phyloP scores from a whole-genome alignment of 2,797 vertebrate species.

The Gephyroberyx darwinii region DNA sequence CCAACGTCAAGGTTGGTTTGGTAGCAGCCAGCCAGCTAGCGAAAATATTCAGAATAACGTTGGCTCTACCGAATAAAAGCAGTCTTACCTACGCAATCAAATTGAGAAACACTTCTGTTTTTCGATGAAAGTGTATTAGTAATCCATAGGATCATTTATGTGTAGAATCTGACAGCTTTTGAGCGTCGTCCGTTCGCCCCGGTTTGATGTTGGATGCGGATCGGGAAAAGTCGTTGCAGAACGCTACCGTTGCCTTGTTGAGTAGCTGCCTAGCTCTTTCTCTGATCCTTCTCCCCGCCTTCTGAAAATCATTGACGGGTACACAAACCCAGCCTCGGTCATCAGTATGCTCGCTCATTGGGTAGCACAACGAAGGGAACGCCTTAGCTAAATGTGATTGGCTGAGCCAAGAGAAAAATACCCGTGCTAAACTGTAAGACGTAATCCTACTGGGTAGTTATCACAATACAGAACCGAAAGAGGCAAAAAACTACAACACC shows the following conservation, averaged over 20 bases:
- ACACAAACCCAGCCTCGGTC: constrained; percentile 53
- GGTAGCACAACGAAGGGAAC: constrained; percentile 14
- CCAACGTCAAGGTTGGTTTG: constrained; percentile 69
- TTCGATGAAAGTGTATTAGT: constrained; percentile 74
- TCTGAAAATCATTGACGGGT: constrained; percentile 73
- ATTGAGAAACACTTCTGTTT: constrained; percentile 70
- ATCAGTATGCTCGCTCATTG: constrained; percentile 56
- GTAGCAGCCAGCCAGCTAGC: constrained; percentile 65
- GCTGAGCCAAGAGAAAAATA: constrained; percentile 61
- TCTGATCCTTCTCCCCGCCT: constrained; percentile 69
- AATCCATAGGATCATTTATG: constrained; percentile 80
- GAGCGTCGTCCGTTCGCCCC: constrained; percentile 66
- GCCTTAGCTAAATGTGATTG: constrained; percentile 65
- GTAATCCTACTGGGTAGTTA: constrained; percentile 53
- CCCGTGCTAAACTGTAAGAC: constrained; percentile 39
- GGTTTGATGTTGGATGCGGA: constrained; percentile 75
- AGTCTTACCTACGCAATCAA: constrained; percentile 76
- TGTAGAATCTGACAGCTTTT: constrained; percentile 56
- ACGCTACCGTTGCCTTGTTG: constrained; percentile 76
- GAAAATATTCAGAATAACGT: constrained; percentile 71
- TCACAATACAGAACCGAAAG: constrained; percentile 31
- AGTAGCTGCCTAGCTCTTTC: constrained; percentile 75
- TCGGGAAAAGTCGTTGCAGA: constrained; percentile 74
- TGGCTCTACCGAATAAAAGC: constrained; percentile 64
- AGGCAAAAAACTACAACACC: constrained; percentile 75